These are phyloP conservation scores for Laothoe populi DNA, from an alignment of 2,888 invertebrate species.

Conservation along the genomic window DNA sequence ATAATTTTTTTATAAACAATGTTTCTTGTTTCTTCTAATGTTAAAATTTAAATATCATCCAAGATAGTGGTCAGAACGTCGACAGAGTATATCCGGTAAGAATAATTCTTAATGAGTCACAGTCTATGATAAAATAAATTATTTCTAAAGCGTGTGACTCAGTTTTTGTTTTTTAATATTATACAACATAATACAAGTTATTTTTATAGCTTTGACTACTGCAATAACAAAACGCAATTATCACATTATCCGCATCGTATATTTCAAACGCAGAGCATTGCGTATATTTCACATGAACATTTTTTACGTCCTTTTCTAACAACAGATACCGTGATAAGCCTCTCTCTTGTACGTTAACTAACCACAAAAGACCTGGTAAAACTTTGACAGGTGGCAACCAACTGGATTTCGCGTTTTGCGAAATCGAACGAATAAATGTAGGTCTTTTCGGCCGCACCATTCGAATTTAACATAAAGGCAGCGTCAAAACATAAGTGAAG, in stretches of 20 bases:
- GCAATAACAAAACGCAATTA: conserved; percentile 41
- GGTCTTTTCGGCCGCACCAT: conserved; percentile 67
- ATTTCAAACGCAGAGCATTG: neutral
- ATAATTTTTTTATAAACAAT: too few relatives aligned
- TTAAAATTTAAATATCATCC: too few relatives aligned
- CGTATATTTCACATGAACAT: neutral
- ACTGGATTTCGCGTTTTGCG: conserved; percentile 55
- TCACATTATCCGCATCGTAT: conserved; percentile 19
- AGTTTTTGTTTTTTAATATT: too few relatives aligned
- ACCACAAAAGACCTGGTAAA: conserved; percentile 21
- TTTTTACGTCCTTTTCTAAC: neutral
- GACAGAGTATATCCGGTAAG: too few relatives aligned
- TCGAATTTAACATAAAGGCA: conserved; percentile 58
- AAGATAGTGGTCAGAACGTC: too few relatives aligned
- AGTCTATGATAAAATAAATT: too few relatives aligned
- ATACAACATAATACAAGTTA: too few relatives aligned
- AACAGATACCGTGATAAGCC: neutral
- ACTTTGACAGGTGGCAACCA: conserved; percentile 58
- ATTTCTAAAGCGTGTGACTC: too few relatives aligned
- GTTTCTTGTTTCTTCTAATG: too few relatives aligned
- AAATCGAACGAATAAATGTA: conserved; percentile 75
- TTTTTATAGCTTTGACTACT: neutral
- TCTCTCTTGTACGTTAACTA: neutral
- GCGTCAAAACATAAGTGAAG: conserved; percentile 75
- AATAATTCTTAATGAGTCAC: too few relatives aligned